Percentiles rank a stretch among this genome's conserved stretches.
phyloP scores from a whole-genome alignment of 2,797 vertebrate species.

The Peromyscus eremicus region DNA sequence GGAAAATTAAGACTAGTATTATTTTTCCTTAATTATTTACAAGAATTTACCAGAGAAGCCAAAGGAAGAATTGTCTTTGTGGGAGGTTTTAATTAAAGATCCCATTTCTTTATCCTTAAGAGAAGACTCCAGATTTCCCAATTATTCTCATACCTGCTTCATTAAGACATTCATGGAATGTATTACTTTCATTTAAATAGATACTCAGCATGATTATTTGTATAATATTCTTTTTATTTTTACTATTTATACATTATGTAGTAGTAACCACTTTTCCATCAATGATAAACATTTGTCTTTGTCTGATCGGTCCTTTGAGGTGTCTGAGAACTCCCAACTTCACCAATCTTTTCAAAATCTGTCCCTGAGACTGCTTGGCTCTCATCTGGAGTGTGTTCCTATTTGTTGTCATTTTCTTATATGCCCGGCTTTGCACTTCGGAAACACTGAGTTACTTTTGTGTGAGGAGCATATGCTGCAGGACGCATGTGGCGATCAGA shows the following conservation, averaged over 20 bases:
- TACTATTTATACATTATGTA: background rate
- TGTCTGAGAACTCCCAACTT: slow-evolving; percentile 50
- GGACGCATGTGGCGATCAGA: background rate
- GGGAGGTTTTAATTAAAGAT: slow-evolving; percentile 62
- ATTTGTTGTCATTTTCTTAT: background rate
- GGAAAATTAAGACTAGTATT: slow-evolving; percentile 43
- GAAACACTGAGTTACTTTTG: background rate
- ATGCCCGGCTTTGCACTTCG: background rate
- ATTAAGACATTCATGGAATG: slow-evolving; percentile 43
- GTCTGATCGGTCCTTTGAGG: background rate
- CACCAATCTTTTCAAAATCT: background rate
- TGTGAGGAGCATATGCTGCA: background rate
- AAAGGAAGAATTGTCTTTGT: slow-evolving; percentile 54
- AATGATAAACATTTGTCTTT: background rate
- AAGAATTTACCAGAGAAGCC: slow-evolving; percentile 52
- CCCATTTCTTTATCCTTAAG: slow-evolving; percentile 47
- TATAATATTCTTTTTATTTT: slow-evolving; percentile 37
- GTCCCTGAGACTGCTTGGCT: background rate
- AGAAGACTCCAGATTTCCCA: slow-evolving; percentile 43
- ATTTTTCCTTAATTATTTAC: slow-evolving; percentile 45
- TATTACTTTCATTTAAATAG: slow-evolving; percentile 40
- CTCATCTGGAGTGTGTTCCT: background rate
- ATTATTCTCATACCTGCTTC: slow-evolving; percentile 56
- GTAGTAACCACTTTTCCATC: background rate
- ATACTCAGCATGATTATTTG: slow-evolving; percentile 35